phyloP scores from a whole-genome alignment of 2,888 invertebrate species.

The Latrodectus elegans region DNA sequence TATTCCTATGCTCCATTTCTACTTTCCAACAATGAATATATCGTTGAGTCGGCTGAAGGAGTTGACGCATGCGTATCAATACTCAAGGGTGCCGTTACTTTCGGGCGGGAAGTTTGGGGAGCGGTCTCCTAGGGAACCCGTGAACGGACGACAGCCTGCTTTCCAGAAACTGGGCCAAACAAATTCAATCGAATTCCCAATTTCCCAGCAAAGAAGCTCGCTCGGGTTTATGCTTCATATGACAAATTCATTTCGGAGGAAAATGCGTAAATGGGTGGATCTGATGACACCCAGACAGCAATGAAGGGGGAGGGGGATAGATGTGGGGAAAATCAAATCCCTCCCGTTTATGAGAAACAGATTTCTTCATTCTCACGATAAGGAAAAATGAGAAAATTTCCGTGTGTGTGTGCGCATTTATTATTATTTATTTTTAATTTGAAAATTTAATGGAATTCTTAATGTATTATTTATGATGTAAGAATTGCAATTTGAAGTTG shows the following conservation, averaged over 20 bases:
- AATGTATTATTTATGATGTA: too few relatives aligned
- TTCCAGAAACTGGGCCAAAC: conserved; percentile 45
- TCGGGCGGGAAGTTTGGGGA: conserved; percentile 42
- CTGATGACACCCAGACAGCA: neutral
- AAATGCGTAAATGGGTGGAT: neutral
- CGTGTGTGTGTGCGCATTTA: neutral
- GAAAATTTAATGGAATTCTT: too few relatives aligned
- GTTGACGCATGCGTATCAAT: conserved; percentile 9
- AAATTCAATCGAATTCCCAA: conserved; percentile 26
- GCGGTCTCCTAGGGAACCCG: conserved; percentile 22
- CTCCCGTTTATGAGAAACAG: too few relatives aligned
- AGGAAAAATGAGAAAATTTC: neutral
- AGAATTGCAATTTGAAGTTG: neutral
- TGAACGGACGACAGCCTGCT: neutral
- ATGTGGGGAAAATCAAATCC: too few relatives aligned
- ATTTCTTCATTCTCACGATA: too few relatives aligned
- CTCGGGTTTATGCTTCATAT: neutral
- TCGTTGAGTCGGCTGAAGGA: neutral
- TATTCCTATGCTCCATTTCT: neutral
- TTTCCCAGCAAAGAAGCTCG: neutral
- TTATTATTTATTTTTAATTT: neutral
- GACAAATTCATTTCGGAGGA: neutral
- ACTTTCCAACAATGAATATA: neutral
- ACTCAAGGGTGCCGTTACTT: neutral
- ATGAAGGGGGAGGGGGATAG: neutral